A percentile compares a stretch with the other conserved stretches of the same genome.
These are phyloP conservation scores for Gallinago nigripennis DNA, from an alignment of 2,797 vertebrate species.

Conservation along the genomic window DNA sequence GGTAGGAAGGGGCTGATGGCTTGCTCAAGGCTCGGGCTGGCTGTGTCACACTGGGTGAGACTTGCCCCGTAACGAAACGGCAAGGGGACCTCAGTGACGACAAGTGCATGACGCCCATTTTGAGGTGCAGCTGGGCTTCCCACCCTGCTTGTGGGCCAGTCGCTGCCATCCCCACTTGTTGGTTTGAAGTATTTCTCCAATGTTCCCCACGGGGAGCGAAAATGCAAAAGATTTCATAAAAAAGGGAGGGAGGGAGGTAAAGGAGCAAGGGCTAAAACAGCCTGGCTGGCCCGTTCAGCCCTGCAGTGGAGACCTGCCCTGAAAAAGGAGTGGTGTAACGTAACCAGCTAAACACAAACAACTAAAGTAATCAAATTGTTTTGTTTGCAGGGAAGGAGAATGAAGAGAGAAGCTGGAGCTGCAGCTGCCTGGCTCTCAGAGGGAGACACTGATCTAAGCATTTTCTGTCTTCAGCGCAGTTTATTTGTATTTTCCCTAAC, in stretches of 20 bases:
- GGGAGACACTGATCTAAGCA: not conserved
- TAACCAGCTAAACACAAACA: not conserved
- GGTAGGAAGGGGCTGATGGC: not conserved
- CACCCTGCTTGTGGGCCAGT: not conserved
- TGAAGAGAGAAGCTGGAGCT: not conserved
- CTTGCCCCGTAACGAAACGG: fast-evolving
- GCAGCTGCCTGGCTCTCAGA: not conserved
- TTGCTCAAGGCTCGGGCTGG: not conserved
- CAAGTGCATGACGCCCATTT: fast-evolving
- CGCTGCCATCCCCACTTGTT: fast-evolving
- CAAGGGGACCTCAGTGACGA: fast-evolving
- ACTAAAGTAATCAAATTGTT: fast-evolving
- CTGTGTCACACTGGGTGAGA: fast-evolving
- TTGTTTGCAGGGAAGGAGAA: not conserved
- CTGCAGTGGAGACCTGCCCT: not conserved
- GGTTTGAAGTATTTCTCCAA: not conserved
- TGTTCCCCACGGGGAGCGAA: not conserved
- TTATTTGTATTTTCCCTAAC: not conserved
- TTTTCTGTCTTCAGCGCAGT: not conserved
- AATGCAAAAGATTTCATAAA: not conserved
- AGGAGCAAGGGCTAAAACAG: not conserved
- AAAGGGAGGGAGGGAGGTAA: not conserved
- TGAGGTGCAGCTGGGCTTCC: not conserved
- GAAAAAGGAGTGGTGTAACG: not conserved
- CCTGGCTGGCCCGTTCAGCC: fast-evolving